Evolutionary conservation across 2,888 invertebrate species (phyloP), one percentile per base, ranked within the genome.

Genomic region (Carpatolechia fugitivella): DNA sequence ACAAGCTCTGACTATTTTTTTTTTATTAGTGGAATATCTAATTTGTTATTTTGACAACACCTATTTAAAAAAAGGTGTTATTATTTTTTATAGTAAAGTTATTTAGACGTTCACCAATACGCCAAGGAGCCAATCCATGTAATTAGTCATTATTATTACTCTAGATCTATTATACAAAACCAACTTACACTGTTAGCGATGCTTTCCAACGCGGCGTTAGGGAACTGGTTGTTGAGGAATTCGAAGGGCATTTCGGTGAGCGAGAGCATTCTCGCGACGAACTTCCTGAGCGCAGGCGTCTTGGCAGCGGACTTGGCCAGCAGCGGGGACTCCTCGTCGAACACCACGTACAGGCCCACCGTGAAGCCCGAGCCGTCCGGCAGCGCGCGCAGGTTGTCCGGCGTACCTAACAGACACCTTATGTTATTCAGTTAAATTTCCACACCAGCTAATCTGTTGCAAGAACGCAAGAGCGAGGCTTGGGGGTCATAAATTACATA

Each of bases 311-410:
- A 75, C 44, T 92, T 92, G 1, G 75, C 38, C 0, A 93, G 20
- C 6, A 82, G 64, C 0, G 95, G 95, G 75, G 93, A 78, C 10
- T 93, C 88, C 0, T 94, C 93, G 52, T 90, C 81, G 55, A 76
- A 80, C 1, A 91, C 78, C 0, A 80, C 57, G 57, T 94, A 84
- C 10, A 96, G 73, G 1, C 92, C 90, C 1, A 94, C 92, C 63
- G 95, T 90, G 62, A 95, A 84, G 16, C 95, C 95, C 3, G 93
- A 94, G 14, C 92, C 91, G 59, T 94, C 93, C 16, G 92, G 91
- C 20, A 89, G 65, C 1, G 66, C 66, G 13, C 82, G 82, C 13
- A 92, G 44, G 65, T 95, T 96, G 81, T 96, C 96, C 0, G 95
- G 94, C 10, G 91, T 58, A 52, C 93, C 91, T 90, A 70, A 11